These are phyloP conservation scores for Tricholauxania praeusta DNA, from an alignment of 2,888 invertebrate species.

Conservation along the genomic window DNA sequence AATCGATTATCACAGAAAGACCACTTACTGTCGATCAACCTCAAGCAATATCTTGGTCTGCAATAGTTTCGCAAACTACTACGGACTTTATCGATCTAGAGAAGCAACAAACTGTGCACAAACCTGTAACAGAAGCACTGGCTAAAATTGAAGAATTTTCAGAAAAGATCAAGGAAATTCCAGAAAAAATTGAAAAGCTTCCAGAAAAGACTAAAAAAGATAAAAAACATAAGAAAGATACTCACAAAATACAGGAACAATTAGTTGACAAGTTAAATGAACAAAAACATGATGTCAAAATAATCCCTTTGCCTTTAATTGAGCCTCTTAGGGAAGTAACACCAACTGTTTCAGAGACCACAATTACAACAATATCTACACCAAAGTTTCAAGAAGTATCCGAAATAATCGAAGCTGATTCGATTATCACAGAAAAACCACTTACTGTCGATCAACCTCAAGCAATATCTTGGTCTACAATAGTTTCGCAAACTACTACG, in stretches of 20 bases:
- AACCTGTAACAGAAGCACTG: neutral
- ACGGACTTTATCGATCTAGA: neutral
- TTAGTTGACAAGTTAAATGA: no score
- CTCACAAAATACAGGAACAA: no score
- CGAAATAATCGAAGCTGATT: neutral
- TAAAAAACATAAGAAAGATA: neutral
- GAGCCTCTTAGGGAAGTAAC: neutral
- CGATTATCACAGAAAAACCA: neutral
- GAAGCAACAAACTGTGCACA: neutral
- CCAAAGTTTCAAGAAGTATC: no score
- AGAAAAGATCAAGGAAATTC: neutral
- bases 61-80: conserved; percentile 1
- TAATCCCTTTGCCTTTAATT: neutral
- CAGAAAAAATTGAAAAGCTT: neutral
- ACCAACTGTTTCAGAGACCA: neutral
- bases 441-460: neutral
- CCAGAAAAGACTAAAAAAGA: neutral
- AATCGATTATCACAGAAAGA: neutral
- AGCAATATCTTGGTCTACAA: neutral
- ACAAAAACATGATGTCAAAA: neutral
- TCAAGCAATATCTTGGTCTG: neutral
- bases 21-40: neutral
- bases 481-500: neutral
- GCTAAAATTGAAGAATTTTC: no score
- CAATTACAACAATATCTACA: conserved; percentile 3